These are phyloP conservation scores for Elachura formosa DNA, from an alignment of 2,113 vertebrate species.

Conservation along the genomic window DNA sequence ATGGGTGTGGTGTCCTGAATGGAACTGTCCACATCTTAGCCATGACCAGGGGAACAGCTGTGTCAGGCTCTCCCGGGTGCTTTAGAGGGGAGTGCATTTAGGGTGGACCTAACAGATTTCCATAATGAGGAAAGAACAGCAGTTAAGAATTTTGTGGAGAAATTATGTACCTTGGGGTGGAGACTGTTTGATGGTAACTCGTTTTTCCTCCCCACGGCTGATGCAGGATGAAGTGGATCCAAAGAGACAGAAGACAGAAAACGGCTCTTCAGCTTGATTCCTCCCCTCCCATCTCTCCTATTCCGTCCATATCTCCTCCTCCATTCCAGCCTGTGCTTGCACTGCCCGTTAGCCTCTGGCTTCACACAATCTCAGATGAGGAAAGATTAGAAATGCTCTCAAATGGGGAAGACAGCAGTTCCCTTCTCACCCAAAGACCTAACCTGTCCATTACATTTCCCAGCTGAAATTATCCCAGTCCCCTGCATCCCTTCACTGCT, in stretches of 20 bases:
- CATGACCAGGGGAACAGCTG: accelerated
- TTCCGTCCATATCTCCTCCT: slow-evolving; percentile 47
- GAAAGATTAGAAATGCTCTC: slow-evolving; percentile 41
- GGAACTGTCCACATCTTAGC: not conserved
- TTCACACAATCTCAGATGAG: slow-evolving; percentile 55
- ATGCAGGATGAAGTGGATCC: slow-evolving; percentile 76
- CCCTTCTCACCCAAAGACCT: not conserved
- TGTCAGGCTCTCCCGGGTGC: not conserved
- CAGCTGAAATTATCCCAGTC: not conserved
- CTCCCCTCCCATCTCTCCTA: not conserved
- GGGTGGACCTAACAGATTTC: not conserved
- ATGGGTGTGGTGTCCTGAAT: accelerated
- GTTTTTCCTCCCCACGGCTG: not conserved
- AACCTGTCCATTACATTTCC: not conserved
- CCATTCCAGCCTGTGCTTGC: slow-evolving; percentile 60
- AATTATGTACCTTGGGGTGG: not conserved
- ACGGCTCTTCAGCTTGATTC: slow-evolving; percentile 75
- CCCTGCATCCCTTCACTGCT: not conserved
- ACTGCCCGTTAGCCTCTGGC: slow-evolving; percentile 47
- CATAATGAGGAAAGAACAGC: not conserved
- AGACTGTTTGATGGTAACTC: not conserved
- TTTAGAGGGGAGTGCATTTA: not conserved
- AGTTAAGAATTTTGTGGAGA: not conserved
- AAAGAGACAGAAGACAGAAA: slow-evolving; percentile 81
- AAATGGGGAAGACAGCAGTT: not conserved